A percentile compares a stretch with the other conserved stretches of the same genome.
These are phyloP conservation scores for Potamarius usumacintae DNA, from an alignment of 2,113 vertebrate species.

Conservation along the genomic window DNA sequence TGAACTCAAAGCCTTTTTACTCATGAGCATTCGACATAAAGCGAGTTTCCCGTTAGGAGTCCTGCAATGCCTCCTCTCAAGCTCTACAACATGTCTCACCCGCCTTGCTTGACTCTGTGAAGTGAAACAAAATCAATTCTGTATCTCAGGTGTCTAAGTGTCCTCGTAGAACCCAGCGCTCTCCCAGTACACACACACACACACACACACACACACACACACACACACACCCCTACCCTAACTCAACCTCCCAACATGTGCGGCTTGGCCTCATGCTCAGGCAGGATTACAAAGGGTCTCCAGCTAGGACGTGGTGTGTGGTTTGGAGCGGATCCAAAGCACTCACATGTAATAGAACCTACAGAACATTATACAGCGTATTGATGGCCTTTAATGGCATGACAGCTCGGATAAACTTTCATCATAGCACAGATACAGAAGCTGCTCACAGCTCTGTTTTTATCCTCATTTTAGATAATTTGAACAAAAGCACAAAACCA, in stretches of 20 bases:
- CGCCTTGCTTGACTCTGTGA: slow-evolving; percentile 34
- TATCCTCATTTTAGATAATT: slow-evolving; percentile 12
- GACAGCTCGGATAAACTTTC: background rate
- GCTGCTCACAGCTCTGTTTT: background rate
- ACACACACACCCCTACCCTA: background rate
- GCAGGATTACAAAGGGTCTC: slow-evolving; percentile 37
- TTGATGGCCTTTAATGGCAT: background rate
- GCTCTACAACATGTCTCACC: slow-evolving; percentile 28
- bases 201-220: no score
- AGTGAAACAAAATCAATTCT: slow-evolving; percentile 59
- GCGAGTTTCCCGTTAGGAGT: slow-evolving; percentile 15
- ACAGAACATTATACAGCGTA: slow-evolving; percentile 4
- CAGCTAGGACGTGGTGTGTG: slow-evolving; percentile 19
- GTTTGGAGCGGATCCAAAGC: slow-evolving; percentile 27
- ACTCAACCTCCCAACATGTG: slow-evolving; percentile 34
- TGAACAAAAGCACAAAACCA: slow-evolving; percentile 24
- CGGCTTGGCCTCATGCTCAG: slow-evolving; percentile 27
- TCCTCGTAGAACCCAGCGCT: slow-evolving; percentile 7
- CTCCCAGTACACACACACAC: background rate
- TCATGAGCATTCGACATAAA: background rate
- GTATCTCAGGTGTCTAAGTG: slow-evolving; percentile 51
- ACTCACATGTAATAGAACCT: slow-evolving; percentile 32
- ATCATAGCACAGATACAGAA: background rate
- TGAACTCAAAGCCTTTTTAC: background rate
- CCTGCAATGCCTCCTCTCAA: slow-evolving; percentile 36